These are phyloP conservation scores for Coracopsis vasa DNA, from an alignment of 2,113 vertebrate species.

Conservation along the genomic window DNA sequence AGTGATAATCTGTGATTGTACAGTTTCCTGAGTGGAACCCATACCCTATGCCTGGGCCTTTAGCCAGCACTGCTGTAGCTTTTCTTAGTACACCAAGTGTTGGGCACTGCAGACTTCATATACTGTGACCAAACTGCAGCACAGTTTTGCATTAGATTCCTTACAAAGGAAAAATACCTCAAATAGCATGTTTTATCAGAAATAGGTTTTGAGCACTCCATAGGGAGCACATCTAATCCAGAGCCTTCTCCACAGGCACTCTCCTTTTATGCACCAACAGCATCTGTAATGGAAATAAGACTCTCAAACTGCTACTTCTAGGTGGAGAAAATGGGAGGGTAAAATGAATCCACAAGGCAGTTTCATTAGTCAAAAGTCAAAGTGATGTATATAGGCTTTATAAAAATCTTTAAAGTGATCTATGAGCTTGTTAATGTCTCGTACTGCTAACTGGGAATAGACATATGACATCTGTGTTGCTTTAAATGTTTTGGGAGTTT, in stretches of 20 bases:
- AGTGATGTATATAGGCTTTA: not conserved
- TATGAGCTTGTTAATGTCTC: not conserved
- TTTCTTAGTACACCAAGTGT: not conserved
- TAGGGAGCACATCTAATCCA: not conserved
- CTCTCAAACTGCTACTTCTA: not conserved
- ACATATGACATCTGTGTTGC: not conserved
- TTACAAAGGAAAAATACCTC: not conserved
- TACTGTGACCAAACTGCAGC: not conserved
- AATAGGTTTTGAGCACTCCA: not conserved
- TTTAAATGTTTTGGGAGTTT: not conserved
- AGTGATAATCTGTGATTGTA: not conserved
- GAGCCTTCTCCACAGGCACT: constrained; percentile 23
- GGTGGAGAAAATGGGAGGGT: not conserved
- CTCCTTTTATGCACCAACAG: not conserved
- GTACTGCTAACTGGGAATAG: not conserved
- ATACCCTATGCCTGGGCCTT: too few species aligned
- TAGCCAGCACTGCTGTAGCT: not conserved
- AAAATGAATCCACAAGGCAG: not conserved
- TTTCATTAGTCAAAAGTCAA: not conserved
- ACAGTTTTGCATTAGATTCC: not conserved
- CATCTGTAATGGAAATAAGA: constrained; percentile 32
- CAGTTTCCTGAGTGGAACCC: rapidly evolving
- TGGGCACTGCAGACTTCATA: not conserved
- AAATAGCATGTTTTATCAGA: not conserved
- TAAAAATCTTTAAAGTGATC: not conserved